Conservation (phyloP, 1,140 invertebrate species). For the Drosophila lacteicornis region DNA sequence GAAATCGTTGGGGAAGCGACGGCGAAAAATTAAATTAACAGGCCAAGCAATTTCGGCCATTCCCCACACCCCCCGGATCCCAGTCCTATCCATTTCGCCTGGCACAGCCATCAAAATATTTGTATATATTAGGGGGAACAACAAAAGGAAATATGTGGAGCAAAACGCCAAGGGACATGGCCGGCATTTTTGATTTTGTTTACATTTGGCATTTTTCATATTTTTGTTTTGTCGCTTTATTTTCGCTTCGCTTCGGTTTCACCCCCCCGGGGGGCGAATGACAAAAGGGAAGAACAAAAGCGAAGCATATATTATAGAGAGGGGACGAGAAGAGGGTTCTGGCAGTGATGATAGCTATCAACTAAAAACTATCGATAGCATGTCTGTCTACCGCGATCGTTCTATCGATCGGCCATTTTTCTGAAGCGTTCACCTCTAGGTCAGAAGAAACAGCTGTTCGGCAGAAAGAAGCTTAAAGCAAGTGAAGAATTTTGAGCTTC, state of each 20-base stretch:
- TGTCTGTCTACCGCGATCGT: too few species aligned
- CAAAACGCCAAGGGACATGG: conserved; percentile 60
- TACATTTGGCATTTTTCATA: conserved; percentile 50
- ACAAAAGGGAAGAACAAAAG: conserved; percentile 7
- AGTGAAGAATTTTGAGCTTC: too few species aligned
- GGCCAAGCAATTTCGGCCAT: conserved; percentile 20
- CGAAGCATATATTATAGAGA: conserved; percentile 30
- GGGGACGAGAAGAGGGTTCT: too few species aligned
- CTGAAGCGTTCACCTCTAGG: too few species aligned
- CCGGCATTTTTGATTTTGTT: conserved; percentile 64
- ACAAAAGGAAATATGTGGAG: conserved; percentile 46
- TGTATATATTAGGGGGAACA: conserved; percentile 41
- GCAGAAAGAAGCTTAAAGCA: too few species aligned
- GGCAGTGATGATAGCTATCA: too few species aligned
- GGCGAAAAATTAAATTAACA: conserved; percentile 55
- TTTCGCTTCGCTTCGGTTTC: background rate
- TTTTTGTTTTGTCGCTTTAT: conserved; percentile 15
- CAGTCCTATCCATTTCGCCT: background rate
- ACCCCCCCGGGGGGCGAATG: conserved; percentile 11
- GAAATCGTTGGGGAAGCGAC: background rate
- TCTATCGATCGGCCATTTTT: background rate
- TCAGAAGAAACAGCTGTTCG: too few species aligned
- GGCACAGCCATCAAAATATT: conserved; percentile 38
- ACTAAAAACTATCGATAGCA: too few species aligned
- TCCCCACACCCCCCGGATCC: background rate